Evolutionary conservation across 2,888 invertebrate genomes (phyloP).

Genomic region (Psylliodes chrysocephalus): DNA sequence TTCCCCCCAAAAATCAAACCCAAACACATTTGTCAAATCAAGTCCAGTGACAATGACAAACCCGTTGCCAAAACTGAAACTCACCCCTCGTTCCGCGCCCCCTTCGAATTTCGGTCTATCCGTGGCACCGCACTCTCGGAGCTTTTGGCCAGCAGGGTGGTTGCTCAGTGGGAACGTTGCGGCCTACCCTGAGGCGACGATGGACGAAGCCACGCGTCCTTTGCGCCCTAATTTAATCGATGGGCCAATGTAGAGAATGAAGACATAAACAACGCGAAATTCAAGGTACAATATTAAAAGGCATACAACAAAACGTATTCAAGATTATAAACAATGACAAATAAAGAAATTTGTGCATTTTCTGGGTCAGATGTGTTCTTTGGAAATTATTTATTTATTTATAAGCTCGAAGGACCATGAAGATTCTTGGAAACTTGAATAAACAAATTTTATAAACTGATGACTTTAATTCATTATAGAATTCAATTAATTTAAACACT

Average conservation of each 20-base stretch:
- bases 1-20: slow-evolving; percentile 18
- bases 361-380: no score
- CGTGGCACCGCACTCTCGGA: slow-evolving; percentile 43
- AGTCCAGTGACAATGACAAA: slow-evolving; percentile 20
- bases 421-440: no score
- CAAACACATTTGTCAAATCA: slow-evolving; percentile 27
- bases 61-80: slow-evolving; percentile 4
- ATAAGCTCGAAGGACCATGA: no score
- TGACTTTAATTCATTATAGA: no score
- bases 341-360: background rate
- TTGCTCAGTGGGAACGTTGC: slow-evolving; percentile 65
- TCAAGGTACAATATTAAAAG: no score
- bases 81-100: slow-evolving; percentile 14
- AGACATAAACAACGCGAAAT: no score
- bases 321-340: background rate
- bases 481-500: no score
- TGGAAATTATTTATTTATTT: no score
- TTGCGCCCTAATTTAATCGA: slow-evolving; percentile 19
- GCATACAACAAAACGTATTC: no score
- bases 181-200: slow-evolving; percentile 59
- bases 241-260: background rate
- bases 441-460: no score
- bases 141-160: slow-evolving; percentile 63
- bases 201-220: slow-evolving; percentile 55
- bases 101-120: slow-evolving; percentile 30